Conservation (phyloP, 2,113 vertebrate species). For the Brachyhypopomus occidentalis region DNA sequence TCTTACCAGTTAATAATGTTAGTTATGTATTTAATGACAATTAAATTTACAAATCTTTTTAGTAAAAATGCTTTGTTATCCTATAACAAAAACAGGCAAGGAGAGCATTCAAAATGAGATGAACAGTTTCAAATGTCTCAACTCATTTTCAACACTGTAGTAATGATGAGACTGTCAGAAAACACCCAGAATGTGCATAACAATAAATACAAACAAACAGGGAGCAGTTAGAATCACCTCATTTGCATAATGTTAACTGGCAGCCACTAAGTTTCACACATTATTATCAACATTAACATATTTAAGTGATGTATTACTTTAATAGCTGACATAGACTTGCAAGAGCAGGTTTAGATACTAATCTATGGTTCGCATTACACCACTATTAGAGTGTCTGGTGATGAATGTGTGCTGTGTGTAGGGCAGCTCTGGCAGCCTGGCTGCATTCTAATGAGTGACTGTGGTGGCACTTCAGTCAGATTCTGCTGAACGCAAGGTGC, state of each 20-base stretch:
- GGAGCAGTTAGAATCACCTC: background rate
- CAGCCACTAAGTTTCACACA: background rate
- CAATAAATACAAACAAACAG: background rate
- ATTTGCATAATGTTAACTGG: background rate
- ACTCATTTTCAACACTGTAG: background rate
- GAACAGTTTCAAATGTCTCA: background rate
- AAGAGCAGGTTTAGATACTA: background rate
- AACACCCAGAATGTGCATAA: background rate
- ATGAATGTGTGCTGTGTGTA: background rate
- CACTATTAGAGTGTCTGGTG: background rate
- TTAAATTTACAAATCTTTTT: background rate
- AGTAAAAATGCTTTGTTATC: background rate
- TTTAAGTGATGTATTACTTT: background rate
- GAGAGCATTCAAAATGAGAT: background rate
- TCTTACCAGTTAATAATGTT: background rate
- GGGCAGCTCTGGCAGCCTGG: conserved; percentile 13
- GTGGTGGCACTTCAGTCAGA: conserved; percentile 10
- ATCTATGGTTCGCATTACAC: background rate
- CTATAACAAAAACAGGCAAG: background rate
- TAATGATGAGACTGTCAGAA: background rate
- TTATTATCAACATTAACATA: background rate
- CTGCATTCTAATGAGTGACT: conserved; percentile 38
- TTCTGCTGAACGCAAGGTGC: conserved; percentile 29
- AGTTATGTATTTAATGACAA: background rate
- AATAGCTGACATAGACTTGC: background rate